Evolutionary conservation across 1,140 invertebrate species (phyloP).

Genomic region (Drosophila tsacasi): DNA sequence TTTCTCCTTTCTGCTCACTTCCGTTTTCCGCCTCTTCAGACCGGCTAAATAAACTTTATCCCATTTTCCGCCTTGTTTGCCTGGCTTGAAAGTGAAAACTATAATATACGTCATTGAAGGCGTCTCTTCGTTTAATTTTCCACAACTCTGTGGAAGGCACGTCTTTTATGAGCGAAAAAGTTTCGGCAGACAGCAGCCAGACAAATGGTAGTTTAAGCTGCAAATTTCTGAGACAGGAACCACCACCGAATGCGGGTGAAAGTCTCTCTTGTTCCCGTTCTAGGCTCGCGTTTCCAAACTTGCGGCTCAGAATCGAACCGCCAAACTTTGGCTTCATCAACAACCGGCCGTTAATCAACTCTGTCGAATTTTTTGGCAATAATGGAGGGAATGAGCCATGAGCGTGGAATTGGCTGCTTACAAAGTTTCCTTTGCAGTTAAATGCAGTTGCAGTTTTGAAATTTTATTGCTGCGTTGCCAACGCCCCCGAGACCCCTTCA

Average conservation of each 20-base stretch:
- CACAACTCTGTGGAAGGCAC: background rate
- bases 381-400: background rate
- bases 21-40: background rate
- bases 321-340: background rate
- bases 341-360: constrained; percentile 43
- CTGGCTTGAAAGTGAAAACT: constrained; percentile 29
- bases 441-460: constrained; percentile 50
- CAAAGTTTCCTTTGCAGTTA: constrained; percentile 47
- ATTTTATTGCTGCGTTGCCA: constrained; percentile 30
- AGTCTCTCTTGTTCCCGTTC: background rate
- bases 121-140: constrained; percentile 9
- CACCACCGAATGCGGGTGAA: background rate
- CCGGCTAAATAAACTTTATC: constrained; percentile 26
- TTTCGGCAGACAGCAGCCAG: constrained; percentile 20
- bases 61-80: constrained; percentile 6
- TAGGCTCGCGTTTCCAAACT: background rate
- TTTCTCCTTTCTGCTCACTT: constrained; percentile 9
- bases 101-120: background rate
- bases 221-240: background rate
- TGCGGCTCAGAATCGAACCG: background rate
- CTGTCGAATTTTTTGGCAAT: constrained; percentile 15
- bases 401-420: constrained; percentile 21
- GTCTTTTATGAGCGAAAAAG: constrained; percentile 10
- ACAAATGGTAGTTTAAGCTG: constrained; percentile 12
- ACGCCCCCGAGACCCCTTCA: background rate